Evolutionary conservation across 1,140 invertebrate genomes (phyloP), one percentile per base, ranked within the genome.

Genomic region (Bemisia tabaci): DNA sequence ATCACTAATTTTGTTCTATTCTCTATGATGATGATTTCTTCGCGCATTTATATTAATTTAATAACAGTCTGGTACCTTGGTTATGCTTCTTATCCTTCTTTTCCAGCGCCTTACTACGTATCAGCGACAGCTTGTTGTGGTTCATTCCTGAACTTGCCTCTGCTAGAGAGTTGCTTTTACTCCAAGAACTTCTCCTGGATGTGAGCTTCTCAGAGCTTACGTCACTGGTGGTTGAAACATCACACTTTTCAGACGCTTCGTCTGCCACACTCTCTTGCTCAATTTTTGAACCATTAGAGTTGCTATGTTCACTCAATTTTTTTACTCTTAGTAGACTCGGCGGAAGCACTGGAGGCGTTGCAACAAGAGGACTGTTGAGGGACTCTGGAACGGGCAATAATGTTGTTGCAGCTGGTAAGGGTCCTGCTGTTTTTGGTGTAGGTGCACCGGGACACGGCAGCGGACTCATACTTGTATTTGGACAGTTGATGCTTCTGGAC

Each of bases 371-470:
- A 76, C 88, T 91, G 85, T 91, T 90, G 0, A 91, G 77, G 0
- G 88, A 89, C 73, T 93, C 90, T 11, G 90, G 89, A 39, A 92
- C 89, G 1, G 90, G 90, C 1, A 93, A 86, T 78, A 92, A 85
- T 77, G 90, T 91, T 0, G 87, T 89, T 59, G 89, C 86, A 58
- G 89, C 88, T 73, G 88, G 86, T 63, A 92, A 73, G 1, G 88
- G 87, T 71, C 67, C 66, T 24, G 68, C 33, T 9, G 5, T 48
- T 17, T 48, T 48, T 17, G 17, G 33, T 9, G 33, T 9, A 5
- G 33, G 33, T 48, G 33, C 17, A 5, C 33, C 33, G 5, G 33
- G 17, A 9, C 33, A 5, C 33, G 33, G 33, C 17, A 5, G 33
- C 5, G 33, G 33, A 17, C 5, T 9, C 5, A 9, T 17, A 48